phyloP scores from a whole-genome alignment of 2,113 vertebrate genomes.

The Podilymbus podiceps region DNA sequence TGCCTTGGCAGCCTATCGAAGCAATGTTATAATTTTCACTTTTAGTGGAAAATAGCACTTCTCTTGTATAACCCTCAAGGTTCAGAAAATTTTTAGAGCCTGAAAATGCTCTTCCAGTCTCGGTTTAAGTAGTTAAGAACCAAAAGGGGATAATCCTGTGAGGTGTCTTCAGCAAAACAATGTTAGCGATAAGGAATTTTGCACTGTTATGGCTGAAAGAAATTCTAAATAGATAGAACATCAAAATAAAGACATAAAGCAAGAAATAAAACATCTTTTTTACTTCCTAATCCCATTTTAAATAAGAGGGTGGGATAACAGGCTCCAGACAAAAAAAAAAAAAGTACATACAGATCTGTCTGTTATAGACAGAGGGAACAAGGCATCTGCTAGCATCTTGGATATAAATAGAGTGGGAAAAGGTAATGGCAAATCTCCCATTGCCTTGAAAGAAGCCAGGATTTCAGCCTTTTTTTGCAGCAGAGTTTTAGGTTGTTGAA shows the following conservation, averaged over 20 bases:
- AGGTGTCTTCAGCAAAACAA: background rate
- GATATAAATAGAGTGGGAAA: slow-evolving; percentile 63
- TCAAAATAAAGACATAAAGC: background rate
- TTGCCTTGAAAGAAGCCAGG: slow-evolving; percentile 46
- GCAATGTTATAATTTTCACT: background rate
- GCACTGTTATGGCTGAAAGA: background rate
- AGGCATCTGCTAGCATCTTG: slow-evolving; percentile 46
- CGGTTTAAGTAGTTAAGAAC: background rate
- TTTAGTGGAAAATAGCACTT: background rate
- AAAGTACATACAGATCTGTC: slow-evolving; percentile 18
- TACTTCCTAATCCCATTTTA: background rate
- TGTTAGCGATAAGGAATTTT: background rate
- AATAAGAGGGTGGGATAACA: background rate
- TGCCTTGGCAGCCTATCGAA: background rate
- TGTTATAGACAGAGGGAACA: slow-evolving; percentile 47
- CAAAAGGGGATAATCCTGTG: background rate
- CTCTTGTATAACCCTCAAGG: background rate
- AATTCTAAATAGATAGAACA: background rate
- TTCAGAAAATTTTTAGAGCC: background rate
- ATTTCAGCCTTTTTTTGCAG: slow-evolving; percentile 43
- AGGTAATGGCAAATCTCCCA: slow-evolving; percentile 63
- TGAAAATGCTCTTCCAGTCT: background rate
- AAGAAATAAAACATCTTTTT: background rate
- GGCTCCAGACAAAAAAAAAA: background rate
- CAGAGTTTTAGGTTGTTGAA: slow-evolving; percentile 9